Base-by-base conservation (phyloP, 53 echinoderm and acorn worm species). In the Paracentrotus lividus region DNA sequence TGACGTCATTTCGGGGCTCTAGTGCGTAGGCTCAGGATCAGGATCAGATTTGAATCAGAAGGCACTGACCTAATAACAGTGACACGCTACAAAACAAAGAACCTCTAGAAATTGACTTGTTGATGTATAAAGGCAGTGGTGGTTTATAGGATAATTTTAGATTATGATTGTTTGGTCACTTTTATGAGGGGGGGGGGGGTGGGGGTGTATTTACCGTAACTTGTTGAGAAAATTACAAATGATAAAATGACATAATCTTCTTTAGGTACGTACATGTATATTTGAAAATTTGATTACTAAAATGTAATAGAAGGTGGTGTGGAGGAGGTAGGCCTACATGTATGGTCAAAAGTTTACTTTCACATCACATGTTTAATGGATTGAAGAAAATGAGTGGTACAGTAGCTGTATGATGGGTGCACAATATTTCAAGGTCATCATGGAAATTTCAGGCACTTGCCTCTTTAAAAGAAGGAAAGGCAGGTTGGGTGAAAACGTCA, bases 31-130 rank as follows among this genome's bases (percentile, higher is more conserved):
- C 59, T 38, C 38, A 55, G 38, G 42, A 29, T 38, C 38, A 55
- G 38, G 42, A 29, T 57, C 38, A 53, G 58, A 88, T 88, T 58
- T 88, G 88, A 88, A 38, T 88, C 88, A 56, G 34, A 55, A 88
- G 88, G 57, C 88, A 88, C 44, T 57, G 57, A 88, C 58, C 88
- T 31, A 12, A 36, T 33, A 44, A 20, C 47, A 13, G 23, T 13
- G 85, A 85, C 0, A 72, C 31, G 38, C 5, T 72, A 57, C 40
- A 72, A 72, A 72, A 72, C 72, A 72, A 72, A 72, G 72, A 40
- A 67, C 67, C 33, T 10, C 23, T 20, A 59, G 59, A 29, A 64
- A 64, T n/a, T 26, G 61, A 61, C 61, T 61, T 61, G 26, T 29
- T 5, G 8, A 27, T 29, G 29, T 61, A 61, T 61, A 27, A 27